These are phyloP conservation scores for Gallinago paraguaiae DNA, from an alignment of 2,113 vertebrate species.

Conservation along the genomic window DNA sequence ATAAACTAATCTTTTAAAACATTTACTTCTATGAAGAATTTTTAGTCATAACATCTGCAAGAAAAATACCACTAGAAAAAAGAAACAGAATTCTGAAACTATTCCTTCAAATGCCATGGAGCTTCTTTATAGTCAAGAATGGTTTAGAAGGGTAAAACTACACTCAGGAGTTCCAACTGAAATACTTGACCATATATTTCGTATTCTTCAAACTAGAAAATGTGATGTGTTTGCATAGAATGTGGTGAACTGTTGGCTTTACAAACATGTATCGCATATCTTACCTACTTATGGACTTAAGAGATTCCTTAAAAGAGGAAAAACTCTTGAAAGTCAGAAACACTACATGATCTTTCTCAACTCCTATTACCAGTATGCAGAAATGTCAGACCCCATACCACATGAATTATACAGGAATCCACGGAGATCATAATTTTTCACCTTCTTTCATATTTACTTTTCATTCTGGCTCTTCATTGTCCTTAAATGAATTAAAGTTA, in stretches of 20 bases:
- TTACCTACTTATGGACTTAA: neutral
- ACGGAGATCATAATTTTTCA: neutral
- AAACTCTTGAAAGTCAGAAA: neutral
- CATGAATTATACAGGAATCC: neutral
- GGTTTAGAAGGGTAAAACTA: neutral
- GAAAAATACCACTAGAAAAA: neutral
- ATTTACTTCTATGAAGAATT: neutral
- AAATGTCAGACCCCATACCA: neutral
- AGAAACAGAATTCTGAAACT: neutral
- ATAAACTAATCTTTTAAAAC: neutral
- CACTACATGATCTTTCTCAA: neutral
- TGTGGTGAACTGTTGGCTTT: neutral
- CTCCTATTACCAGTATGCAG: neutral
- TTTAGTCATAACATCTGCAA: neutral
- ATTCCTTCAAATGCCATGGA: neutral
- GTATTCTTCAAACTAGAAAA: neutral
- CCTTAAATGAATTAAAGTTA: neutral
- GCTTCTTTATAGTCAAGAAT: neutral
- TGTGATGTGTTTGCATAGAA: neutral
- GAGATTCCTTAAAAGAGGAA: neutral
- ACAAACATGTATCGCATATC: neutral
- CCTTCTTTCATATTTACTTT: neutral
- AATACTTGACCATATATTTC: neutral
- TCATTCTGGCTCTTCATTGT: neutral
- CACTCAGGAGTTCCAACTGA: neutral